phyloP scores from a whole-genome alignment of 2,113 vertebrate species.

The Alaudala cheleensis region DNA sequence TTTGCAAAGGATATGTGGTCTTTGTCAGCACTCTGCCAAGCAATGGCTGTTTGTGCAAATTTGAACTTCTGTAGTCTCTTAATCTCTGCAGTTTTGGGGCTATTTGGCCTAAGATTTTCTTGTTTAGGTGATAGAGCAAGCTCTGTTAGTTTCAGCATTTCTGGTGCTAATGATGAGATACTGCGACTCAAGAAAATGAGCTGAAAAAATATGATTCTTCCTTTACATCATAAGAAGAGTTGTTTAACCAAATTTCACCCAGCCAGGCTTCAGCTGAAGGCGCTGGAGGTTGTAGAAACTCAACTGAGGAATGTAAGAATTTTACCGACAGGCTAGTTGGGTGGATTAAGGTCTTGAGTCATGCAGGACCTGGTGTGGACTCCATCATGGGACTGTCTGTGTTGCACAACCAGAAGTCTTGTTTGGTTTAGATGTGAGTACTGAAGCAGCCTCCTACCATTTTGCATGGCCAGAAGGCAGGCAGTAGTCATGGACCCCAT shows the following conservation, averaged over 20 bases:
- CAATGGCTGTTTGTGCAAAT: not conserved
- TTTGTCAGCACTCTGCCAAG: not conserved
- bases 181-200: not conserved
- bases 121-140: not conserved
- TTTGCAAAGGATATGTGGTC: not conserved
- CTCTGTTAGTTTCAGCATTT: not conserved
- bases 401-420: not conserved
- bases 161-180: not conserved
- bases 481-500: not conserved
- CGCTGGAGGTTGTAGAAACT: not conserved
- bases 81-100: not conserved
- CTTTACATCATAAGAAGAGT: not conserved
- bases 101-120: not conserved
- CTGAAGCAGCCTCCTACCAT: not conserved
- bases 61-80: not conserved
- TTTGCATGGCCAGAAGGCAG: not conserved
- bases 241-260: not conserved
- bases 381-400: not conserved
- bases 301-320: not conserved
- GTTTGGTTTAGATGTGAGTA: not conserved
- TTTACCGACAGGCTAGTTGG: accelerated
- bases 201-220: not conserved
- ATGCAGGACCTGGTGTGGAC: accelerated
- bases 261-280: not conserved
- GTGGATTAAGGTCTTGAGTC: not conserved